Evolutionary conservation across 2,113 vertebrate genomes (phyloP).

Genomic region (Cynocephalus volans): DNA sequence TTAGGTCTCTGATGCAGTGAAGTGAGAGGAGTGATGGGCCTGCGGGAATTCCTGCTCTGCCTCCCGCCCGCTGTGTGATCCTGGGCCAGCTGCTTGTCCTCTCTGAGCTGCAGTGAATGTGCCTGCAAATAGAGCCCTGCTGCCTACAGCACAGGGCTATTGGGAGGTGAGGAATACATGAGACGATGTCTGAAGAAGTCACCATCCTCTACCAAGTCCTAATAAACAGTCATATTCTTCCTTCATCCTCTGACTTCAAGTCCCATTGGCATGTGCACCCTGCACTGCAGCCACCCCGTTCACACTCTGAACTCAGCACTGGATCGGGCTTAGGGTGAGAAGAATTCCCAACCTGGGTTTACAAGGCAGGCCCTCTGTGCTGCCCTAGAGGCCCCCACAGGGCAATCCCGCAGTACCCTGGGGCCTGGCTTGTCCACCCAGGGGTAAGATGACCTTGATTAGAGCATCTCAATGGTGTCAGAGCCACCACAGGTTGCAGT

Average conservation of each 20-base stretch:
- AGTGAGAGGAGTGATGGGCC: background rate
- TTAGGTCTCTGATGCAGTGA: background rate
- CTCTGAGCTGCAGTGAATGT: background rate
- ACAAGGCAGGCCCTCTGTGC: background rate
- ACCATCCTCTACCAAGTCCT: background rate
- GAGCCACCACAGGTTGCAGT: background rate
- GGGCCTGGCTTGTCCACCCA: background rate
- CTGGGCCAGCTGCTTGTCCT: background rate
- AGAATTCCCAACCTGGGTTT: background rate
- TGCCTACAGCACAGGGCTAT: background rate
- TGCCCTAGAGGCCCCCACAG: background rate
- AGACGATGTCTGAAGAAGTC: background rate
- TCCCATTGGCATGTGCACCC: rapidly evolving
- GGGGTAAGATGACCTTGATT: background rate
- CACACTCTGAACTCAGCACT: background rate
- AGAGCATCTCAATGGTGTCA: rapidly evolving
- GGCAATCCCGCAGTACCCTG: background rate
- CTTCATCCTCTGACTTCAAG: background rate
- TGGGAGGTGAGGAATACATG: background rate
- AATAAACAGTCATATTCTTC: background rate
- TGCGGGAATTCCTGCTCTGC: background rate
- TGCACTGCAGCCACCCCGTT: background rate
- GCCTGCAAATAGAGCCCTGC: background rate
- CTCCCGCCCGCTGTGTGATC: background rate
- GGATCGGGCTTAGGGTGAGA: background rate